A percentile compares a stretch with the other conserved stretches of the same genome.
Conservation (phyloP, 1,140 invertebrate species). For the Bombus superbus region DNA sequence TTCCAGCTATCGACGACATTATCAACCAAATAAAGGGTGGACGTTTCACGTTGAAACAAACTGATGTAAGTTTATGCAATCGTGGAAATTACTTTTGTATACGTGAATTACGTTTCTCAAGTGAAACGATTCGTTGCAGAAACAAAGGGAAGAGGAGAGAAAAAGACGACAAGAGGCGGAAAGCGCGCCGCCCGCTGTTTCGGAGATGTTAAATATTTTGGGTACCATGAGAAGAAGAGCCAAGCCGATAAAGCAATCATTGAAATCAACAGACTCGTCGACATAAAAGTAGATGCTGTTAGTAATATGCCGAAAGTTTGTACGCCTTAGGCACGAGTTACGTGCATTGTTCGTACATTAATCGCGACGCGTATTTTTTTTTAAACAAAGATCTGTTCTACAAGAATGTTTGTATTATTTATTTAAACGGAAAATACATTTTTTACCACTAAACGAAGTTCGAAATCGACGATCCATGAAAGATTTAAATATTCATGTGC, state of each 20-base stretch:
- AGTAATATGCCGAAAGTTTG: neutral
- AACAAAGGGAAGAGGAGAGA: constrained; percentile 83
- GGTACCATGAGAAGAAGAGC: constrained; percentile 86
- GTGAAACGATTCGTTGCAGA: constrained; percentile 69
- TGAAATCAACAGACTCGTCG: constrained; percentile 68
- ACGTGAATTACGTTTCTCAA: neutral
- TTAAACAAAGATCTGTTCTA: constrained; percentile 35
- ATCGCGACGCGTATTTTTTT: neutral
- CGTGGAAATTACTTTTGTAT: neutral
- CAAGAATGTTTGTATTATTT: constrained; percentile 47
- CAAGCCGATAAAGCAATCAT: constrained; percentile 74
- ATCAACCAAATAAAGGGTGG: constrained; percentile 90
- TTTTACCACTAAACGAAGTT: constrained; percentile 33
- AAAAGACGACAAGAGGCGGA: constrained; percentile 84
- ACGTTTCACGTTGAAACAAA: constrained; percentile 87
- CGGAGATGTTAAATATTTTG: constrained; percentile 88
- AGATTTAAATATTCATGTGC: neutral
- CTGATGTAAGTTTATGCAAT: constrained; percentile 81
- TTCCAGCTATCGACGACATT: constrained; percentile 87
- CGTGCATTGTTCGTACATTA: constrained; percentile 2
- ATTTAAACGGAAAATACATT: constrained; percentile 46
- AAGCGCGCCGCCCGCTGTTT: constrained; percentile 85
- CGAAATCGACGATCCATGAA: neutral
- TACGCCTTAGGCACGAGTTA: neutral
- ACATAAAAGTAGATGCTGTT: constrained; percentile 49